These are phyloP conservation scores for Lepisosteus osseus DNA, from an alignment of 2,113 vertebrate genomes.

Conservation along the genomic window DNA sequence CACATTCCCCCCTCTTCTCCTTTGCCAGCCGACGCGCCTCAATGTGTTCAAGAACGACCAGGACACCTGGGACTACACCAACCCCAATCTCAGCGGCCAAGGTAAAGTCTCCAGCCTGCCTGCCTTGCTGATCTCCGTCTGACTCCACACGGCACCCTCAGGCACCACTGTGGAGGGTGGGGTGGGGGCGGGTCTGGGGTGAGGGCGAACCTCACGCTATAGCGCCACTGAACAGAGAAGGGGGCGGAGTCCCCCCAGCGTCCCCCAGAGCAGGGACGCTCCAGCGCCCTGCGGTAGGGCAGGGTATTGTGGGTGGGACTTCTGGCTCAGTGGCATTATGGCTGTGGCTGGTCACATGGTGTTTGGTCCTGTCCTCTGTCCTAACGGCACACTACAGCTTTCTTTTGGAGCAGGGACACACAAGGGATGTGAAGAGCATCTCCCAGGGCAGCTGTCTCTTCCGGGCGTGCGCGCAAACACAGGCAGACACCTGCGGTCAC, in stretches of 20 bases:
- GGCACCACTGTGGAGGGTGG: constrained; percentile 37
- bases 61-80: constrained; percentile 97
- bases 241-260: background rate
- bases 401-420: constrained; percentile 23
- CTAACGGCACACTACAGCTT: constrained; percentile 27
- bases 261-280: no score
- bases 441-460: background rate
- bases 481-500: no score
- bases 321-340: constrained; percentile 20
- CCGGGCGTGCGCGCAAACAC: background rate
- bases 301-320: no score
- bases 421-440: constrained; percentile 34
- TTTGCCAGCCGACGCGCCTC: constrained; percentile 81
- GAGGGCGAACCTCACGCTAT: constrained; percentile 28
- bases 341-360: constrained; percentile 1
- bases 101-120: constrained; percentile 62
- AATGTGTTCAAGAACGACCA: constrained; percentile 97
- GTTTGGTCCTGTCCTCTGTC: constrained; percentile 20
- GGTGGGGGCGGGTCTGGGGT: constrained; percentile 5
- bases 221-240: constrained; percentile 24
- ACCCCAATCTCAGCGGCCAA: constrained; percentile 90
- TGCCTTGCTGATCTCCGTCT: background rate
- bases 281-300: no score
- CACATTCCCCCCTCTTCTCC: background rate
- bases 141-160: constrained; percentile 24